Base-by-base conservation (phyloP, 2,888 invertebrate genomes). In the Lamproptera curius region DNA sequence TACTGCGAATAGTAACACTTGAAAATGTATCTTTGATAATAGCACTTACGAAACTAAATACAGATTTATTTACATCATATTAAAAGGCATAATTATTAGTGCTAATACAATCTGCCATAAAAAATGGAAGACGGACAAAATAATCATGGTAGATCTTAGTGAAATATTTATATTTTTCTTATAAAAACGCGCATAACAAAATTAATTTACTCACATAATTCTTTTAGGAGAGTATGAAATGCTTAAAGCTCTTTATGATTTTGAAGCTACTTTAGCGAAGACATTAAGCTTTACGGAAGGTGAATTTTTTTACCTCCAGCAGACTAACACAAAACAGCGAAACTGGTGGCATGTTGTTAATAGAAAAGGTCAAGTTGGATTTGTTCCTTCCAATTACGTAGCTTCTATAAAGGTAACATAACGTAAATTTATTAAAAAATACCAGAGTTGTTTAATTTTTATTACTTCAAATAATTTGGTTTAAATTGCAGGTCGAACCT, bases 271-370 rank as follows among this genome's bases (percentile, higher is more conserved):
- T 38, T 91, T 94, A 66, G 92, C 94, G 10, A 95, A 95, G 82
- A 95, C 95, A 5, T 84, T 95, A 52, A 94, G 93, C 70, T 95
- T 95, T 76, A 90, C 90, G 57, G 93, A 92, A 66, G 93, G 94
- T 53, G 95, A 95, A 72, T 92, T 91, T 71, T 95, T 95, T 73
- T 92, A 93, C 62, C 83, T 95, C 14, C 92, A 95, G 65, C 95
- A 95, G 70, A 92, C 90, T 15, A 93, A 92, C 54, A 92, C 92
- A 2, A 94, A 94, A 65, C 94, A 95, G 71, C 89, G 92, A 55
- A 95, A 95, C 72, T 95, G 95, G 95, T 95, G 95, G 95, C 94
- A 94, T 88, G 95, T 95, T 40, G 92, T 95, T 59, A 95, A 94
- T 82, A 92, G 90, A 73, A 91, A 91, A 70, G 95, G 95, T 61